A percentile compares a stretch with the other conserved stretches of the same genome.
phyloP scores from a whole-genome alignment of 2,113 vertebrate genomes.

The Balaeniceps rex region DNA sequence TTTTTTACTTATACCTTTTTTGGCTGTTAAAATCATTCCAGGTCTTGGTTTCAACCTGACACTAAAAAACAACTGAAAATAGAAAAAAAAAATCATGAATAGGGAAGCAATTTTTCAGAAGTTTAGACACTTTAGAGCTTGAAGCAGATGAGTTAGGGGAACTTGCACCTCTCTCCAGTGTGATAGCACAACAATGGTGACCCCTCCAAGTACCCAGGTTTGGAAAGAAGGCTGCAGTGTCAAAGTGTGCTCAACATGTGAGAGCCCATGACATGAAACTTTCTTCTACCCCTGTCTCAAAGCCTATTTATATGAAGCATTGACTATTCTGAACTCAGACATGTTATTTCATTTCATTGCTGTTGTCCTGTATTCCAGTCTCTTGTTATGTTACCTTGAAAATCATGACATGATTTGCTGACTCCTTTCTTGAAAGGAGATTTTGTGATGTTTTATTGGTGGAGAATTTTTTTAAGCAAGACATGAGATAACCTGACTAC shows the following conservation, averaged over 20 bases:
- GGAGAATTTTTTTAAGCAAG: neutral
- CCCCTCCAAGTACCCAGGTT: neutral
- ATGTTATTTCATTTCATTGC: neutral
- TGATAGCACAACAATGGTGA: neutral
- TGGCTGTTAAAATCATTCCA: neutral
- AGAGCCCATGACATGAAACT: neutral
- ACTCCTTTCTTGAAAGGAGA: neutral
- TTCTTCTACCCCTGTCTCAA: neutral
- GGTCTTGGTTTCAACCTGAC: neutral
- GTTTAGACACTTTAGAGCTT: neutral
- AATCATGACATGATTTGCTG: neutral
- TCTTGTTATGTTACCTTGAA: neutral
- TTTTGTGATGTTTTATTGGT: neutral
- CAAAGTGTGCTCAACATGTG: neutral
- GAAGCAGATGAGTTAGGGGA: neutral
- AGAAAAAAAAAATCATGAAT: neutral
- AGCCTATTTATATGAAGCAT: neutral
- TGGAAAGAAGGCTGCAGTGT: neutral
- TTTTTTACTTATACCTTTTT: neutral
- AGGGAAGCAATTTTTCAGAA: neutral
- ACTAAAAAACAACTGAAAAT: neutral
- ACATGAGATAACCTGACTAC: neutral
- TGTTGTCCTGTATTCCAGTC: neutral
- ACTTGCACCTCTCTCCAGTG: neutral
- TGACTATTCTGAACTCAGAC: neutral